Percentiles rank a stretch among this genome's conserved stretches.
Conservation (phyloP, 2,888 invertebrate species). For the Callimorpha dominula region DNA sequence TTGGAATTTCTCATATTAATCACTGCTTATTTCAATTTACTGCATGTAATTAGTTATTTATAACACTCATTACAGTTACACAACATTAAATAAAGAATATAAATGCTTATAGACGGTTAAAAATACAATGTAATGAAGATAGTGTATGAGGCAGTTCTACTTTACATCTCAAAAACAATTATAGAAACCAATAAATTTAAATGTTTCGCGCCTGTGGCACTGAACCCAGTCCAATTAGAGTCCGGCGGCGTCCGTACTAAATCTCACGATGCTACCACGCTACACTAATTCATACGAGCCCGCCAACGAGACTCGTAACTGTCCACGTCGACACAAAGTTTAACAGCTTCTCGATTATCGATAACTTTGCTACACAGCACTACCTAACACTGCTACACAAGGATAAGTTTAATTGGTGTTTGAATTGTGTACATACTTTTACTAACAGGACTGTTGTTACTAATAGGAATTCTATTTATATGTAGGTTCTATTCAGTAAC, state of each 20-base stretch:
- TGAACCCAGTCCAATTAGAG: conserved; percentile 84
- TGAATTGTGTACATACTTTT: conserved; percentile 18
- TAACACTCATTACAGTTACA: neutral
- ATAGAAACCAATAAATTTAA: conserved; percentile 82
- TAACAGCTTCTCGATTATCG: conserved; percentile 77
- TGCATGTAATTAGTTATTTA: conserved; percentile 5
- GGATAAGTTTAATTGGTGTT: conserved; percentile 33
- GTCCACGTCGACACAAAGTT: conserved; percentile 75
- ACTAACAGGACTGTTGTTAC: conserved; percentile 5
- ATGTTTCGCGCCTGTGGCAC: conserved; percentile 81
- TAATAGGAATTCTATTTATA: conserved; percentile 13
- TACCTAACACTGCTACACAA: conserved; percentile 48
- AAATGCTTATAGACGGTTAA: neutral
- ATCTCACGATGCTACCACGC: conserved; percentile 82
- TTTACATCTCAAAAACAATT: conserved; percentile 81
- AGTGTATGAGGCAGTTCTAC: conserved; percentile 65
- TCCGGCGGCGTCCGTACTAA: conserved; percentile 77
- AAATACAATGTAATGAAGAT: conserved; percentile 59
- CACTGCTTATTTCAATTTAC: no score
- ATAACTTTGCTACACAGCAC: conserved; percentile 65
- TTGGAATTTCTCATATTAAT: no score
- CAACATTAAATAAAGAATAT: conserved; percentile 1
- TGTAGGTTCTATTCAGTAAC: neutral
- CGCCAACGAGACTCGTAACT: conserved; percentile 75
- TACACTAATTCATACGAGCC: conserved; percentile 85